A percentile compares a stretch with the other conserved stretches of the same genome.
Conservation (phyloP, 2,797 vertebrate genomes). For the Sebastes melanostomus region DNA sequence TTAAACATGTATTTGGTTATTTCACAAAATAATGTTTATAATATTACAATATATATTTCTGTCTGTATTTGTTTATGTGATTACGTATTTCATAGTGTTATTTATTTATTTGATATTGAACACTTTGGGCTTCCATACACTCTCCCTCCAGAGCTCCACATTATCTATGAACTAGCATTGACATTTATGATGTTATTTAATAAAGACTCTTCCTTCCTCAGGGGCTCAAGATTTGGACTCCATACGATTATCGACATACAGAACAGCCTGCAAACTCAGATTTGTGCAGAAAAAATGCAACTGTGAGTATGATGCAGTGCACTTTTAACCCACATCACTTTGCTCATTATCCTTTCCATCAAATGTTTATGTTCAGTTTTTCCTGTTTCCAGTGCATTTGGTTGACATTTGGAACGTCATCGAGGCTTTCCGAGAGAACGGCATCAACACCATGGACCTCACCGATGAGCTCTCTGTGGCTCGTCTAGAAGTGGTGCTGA, state of each 20-base stretch:
- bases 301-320: constrained; percentile 83
- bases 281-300: constrained; percentile 99
- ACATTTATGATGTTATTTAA: constrained; percentile 17
- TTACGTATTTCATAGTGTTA: neutral
- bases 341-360: rapidly evolving
- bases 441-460: constrained; percentile 92
- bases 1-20: neutral
- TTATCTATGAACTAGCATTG: neutral
- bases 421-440: constrained; percentile 94
- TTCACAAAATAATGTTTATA: neutral
- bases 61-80: neutral
- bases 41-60: neutral
- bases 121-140: neutral
- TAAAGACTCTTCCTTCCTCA: constrained; percentile 65
- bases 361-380: neutral
- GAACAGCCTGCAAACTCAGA: constrained; percentile 98
- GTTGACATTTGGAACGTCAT: constrained; percentile 99
- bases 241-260: constrained; percentile 97
- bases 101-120: neutral
- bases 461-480: constrained; percentile 90
- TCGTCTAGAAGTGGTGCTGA: constrained; percentile 93
- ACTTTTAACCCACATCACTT: neutral
- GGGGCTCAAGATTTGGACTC: constrained; percentile 98
- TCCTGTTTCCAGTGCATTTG: constrained; percentile 87
- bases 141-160: neutral